Conservation (phyloP, 2,113 vertebrate species). For the Zingel zingel region DNA sequence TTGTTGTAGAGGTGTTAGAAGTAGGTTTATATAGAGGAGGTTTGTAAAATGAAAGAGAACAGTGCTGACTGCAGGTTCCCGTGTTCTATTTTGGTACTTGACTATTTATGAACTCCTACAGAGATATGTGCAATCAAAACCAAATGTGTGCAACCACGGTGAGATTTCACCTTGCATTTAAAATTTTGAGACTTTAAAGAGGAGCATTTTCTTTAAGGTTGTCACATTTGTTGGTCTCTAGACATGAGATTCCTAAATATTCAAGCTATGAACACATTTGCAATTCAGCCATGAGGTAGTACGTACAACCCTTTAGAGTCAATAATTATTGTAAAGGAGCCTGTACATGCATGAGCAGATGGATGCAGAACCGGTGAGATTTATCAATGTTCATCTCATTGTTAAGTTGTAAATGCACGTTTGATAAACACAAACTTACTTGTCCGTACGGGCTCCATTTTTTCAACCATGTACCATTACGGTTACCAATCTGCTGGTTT, state of each 20-base stretch:
- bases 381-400: neutral
- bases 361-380: neutral
- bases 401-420: neutral
- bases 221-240: neutral
- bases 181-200: neutral
- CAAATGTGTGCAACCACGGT: slow-evolving; percentile 32
- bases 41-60: slow-evolving; percentile 60
- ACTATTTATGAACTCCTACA: slow-evolving; percentile 63
- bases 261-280: neutral
- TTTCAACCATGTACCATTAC: neutral
- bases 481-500: neutral
- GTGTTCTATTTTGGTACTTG: slow-evolving; percentile 58
- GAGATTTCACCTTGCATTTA: slow-evolving; percentile 30
- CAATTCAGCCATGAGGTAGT: neutral
- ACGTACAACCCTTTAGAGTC: neutral
- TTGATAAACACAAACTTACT: slow-evolving; percentile 1
- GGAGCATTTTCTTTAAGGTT: neutral
- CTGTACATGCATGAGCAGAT: neutral
- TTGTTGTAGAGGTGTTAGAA: slow-evolving; percentile 39
- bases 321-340: slow-evolving; percentile 15
- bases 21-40: slow-evolving; percentile 40
- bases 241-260: neutral
- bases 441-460: neutral
- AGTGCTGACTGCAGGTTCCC: slow-evolving; percentile 64
- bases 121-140: slow-evolving; percentile 4